phyloP scores from a whole-genome alignment of 2,797 vertebrate species.

The Mormyrops boulengeri region DNA sequence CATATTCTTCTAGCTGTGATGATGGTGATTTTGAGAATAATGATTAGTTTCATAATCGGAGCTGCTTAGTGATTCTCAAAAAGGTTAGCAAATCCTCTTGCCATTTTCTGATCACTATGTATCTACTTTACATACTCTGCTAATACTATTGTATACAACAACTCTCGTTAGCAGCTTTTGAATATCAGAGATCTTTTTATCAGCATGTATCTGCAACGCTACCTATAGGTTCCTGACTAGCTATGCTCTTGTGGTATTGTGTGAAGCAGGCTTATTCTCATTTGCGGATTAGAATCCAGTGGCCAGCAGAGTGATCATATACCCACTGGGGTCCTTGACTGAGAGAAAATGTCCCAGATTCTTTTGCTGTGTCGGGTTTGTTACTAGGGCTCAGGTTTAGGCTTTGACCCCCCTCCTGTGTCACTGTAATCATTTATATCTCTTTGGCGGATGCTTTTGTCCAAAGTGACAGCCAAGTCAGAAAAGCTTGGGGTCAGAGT shows the following conservation, averaged over 20 bases:
- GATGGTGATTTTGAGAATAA: neutral
- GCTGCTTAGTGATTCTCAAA: neutral
- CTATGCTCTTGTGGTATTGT: neutral
- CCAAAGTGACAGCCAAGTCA: neutral
- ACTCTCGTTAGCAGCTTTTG: neutral
- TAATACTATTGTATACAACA: neutral
- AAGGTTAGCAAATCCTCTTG: neutral
- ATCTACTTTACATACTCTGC: neutral
- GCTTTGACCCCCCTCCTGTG: neutral
- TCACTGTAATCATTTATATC: neutral
- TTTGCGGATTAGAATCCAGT: neutral
- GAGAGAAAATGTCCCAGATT: neutral
- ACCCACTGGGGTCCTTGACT: neutral
- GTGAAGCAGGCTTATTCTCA: neutral
- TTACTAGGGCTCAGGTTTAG: neutral
- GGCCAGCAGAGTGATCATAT: neutral
- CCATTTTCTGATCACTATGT: neutral
- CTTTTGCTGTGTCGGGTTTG: neutral
- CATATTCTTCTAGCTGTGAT: neutral
- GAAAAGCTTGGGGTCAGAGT: neutral
- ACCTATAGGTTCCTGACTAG: neutral
- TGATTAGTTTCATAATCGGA: neutral
- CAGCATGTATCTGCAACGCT: neutral
- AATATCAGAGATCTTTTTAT: neutral
- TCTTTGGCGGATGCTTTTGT: neutral